Evolutionary conservation across 2,888 invertebrate species (phyloP).

Genomic region (Coelinius sp.): DNA sequence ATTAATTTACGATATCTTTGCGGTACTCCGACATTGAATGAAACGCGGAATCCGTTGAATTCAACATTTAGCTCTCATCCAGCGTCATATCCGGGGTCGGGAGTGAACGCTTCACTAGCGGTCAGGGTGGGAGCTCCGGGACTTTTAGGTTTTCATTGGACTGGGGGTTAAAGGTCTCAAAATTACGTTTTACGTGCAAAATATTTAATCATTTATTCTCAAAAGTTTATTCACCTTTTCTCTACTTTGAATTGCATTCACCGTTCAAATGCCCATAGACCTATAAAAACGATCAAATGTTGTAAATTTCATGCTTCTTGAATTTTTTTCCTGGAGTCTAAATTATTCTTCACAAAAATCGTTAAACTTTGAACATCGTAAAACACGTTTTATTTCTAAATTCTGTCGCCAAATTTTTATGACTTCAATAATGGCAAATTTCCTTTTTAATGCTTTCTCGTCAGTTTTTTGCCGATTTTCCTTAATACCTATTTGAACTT

Average conservation of each 20-base stretch:
- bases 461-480: no score
- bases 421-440: no score
- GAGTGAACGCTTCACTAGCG: constrained; percentile 40
- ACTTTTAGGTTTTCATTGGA: neutral
- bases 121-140: neutral
- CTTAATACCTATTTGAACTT: neutral
- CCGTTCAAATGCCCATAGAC: neutral
- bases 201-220: neutral
- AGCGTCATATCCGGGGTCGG: constrained; percentile 43
- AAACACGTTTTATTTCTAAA: neutral
- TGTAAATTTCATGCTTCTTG: neutral
- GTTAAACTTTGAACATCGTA: neutral
- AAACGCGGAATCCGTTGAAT: neutral
- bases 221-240: neutral
- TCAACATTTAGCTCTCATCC: constrained; percentile 42
- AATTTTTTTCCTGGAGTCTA: neutral
- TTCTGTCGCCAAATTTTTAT: no score
- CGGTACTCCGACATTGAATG: neutral
- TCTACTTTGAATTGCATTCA: neutral
- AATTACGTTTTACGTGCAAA: neutral
- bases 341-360: neutral
- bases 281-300: neutral
- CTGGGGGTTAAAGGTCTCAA: neutral
- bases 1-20: neutral
- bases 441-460: no score